Base-by-base conservation (phyloP, 2,888 invertebrate species). In the Nemapogon koenigi region DNA sequence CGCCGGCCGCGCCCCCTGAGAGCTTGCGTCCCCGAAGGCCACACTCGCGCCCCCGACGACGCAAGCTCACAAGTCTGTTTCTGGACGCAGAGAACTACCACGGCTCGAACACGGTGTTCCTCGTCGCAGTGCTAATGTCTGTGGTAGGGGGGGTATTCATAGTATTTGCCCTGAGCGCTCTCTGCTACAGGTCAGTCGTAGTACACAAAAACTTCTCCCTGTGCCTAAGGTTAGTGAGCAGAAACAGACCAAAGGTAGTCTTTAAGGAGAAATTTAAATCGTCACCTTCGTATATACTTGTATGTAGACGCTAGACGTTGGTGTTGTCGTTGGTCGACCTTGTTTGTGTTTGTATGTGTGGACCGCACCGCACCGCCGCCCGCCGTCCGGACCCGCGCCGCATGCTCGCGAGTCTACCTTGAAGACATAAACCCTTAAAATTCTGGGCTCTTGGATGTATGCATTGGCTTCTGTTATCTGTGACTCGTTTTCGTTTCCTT, bases 141-240 rank as follows among this genome's bases (percentile, higher is more conserved):
- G 94, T 94, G 87, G 94, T 95, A 88, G 95, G 94, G 89, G 94
- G 94, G 87, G 95, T 95, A 87, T 95, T 95, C 90, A 89, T 95
- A 86, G 88, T 94, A 86, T 95, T 95, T 89, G 94, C 95, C 85
- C 90, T 94, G 87, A 91, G 95, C 91, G 95, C 95, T 86, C 91
- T 95, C 87, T 95, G 95, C 91, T 95, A 95, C 92, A 93, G 94
- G 93, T 94, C 93, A 92, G 93, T 93, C 88, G 93, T 93, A 90
- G 93, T 94, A 89, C 92, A 94, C 91, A 92, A 91, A 91, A 93
- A 92, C 91, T 91, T 92, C 91, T 92, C 91, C 90, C 91, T 92
- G 88, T 93, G 93, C 89, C 91, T 93, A 90, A 93, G 93, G 93
- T 94, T 92, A 93, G 93, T 93, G 89, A 88, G 90, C 90, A 90